These are phyloP conservation scores for Mesochorus sp. DNA, from an alignment of 2,888 invertebrate species.

Conservation along the genomic window DNA sequence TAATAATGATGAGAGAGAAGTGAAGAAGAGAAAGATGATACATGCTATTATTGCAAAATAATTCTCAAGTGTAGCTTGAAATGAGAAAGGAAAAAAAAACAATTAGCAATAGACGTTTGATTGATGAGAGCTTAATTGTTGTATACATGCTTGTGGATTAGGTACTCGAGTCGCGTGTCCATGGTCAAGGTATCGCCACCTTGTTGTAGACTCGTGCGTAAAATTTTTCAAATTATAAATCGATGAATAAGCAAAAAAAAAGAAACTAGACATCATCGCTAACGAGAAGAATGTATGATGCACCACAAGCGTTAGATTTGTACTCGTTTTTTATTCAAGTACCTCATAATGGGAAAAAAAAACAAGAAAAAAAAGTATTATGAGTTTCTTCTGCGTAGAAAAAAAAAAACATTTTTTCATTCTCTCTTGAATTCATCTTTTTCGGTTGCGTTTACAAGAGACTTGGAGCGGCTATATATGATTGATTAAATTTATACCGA, in stretches of 20 bases:
- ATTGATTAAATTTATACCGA: no score
- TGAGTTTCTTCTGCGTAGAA: not conserved
- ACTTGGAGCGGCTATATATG: no score
- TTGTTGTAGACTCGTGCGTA: not conserved
- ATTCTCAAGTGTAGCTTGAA: slow-evolving; percentile 54
- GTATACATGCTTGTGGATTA: slow-evolving; percentile 63
- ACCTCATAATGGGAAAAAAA: not conserved
- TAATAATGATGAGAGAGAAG: slow-evolving; percentile 15
- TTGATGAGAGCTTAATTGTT: slow-evolving; percentile 64
- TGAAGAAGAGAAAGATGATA: slow-evolving; percentile 16
- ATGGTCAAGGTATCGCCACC: slow-evolving; percentile 19
- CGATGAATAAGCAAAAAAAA: slow-evolving; percentile 31
- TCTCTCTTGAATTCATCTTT: no score
- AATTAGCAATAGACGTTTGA: slow-evolving; percentile 62
- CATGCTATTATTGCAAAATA: slow-evolving; percentile 57
- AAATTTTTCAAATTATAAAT: no score
- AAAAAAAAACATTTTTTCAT: no score
- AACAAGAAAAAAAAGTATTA: not conserved
- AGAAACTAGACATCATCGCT: not conserved
- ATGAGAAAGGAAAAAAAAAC: slow-evolving; percentile 22
- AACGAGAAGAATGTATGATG: not conserved
- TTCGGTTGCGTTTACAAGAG: no score
- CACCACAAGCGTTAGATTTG: no score
- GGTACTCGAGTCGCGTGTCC: slow-evolving; percentile 48
- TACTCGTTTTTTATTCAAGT: no score